phyloP scores from a whole-genome alignment of 2,888 invertebrate species.

The Catonia carolina region DNA sequence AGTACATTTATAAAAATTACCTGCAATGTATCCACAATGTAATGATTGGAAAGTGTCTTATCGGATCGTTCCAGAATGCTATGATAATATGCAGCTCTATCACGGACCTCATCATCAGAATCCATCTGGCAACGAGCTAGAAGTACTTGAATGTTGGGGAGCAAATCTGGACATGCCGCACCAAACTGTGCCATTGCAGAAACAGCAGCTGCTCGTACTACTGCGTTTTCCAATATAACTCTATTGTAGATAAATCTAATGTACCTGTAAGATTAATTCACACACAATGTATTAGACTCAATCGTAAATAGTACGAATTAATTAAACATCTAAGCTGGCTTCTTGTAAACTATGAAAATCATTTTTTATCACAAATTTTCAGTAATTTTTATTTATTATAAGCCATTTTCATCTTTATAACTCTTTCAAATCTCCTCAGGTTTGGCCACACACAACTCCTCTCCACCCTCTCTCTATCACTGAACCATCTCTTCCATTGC shows the following conservation, averaged over 20 bases:
- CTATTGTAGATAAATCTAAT: constrained; percentile 81
- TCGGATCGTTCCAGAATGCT: constrained; percentile 69
- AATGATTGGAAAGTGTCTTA: constrained; percentile 64
- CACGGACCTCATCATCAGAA: constrained; percentile 96
- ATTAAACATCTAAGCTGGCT: too few relatives aligned
- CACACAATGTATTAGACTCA: too few relatives aligned
- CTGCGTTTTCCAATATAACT: constrained; percentile 93
- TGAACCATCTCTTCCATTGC: too few relatives aligned
- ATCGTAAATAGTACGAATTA: too few relatives aligned
- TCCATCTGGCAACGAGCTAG: constrained; percentile 87
- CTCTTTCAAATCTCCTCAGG: too few relatives aligned
- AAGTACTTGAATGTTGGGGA: constrained; percentile 76
- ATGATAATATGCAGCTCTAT: constrained; percentile 94
- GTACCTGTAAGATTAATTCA: constrained; percentile 51
- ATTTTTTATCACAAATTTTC: not conserved
- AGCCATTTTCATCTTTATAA: too few relatives aligned
- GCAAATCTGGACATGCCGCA: constrained; percentile 82
- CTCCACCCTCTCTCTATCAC: too few relatives aligned
- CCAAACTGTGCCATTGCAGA: constrained; percentile 97
- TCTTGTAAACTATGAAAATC: too few relatives aligned
- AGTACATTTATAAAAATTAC: constrained; percentile 37
- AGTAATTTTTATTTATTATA: too few relatives aligned
- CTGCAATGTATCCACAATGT: constrained; percentile 65
- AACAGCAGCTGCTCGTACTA: constrained; percentile 94
- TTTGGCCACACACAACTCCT: too few relatives aligned